Conservation (phyloP, 2,888 invertebrate species). For the Catocala fraxini region DNA sequence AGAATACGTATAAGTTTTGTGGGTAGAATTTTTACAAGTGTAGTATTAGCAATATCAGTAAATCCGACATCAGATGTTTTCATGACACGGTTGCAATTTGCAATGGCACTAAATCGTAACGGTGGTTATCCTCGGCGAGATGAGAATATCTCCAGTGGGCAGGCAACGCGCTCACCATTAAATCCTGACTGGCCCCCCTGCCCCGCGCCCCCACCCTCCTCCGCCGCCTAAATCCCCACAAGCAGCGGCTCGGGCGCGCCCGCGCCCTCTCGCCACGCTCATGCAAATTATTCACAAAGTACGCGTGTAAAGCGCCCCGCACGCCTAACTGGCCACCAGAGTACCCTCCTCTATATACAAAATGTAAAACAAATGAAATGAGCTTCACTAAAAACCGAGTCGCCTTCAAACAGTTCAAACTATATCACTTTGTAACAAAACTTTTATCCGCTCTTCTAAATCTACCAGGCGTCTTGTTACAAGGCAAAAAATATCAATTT, state of each 20-base stretch:
- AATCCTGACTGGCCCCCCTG: conserved; percentile 56
- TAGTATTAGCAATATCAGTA: conserved; percentile 22
- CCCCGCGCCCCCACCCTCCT: conserved; percentile 41
- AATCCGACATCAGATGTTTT: conserved; percentile 51
- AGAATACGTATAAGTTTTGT: conserved; percentile 34
- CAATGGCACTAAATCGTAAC: conserved; percentile 65
- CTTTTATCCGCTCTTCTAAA: conserved; percentile 21
- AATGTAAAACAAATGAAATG: conserved; percentile 57
- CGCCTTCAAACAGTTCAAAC: conserved; percentile 14
- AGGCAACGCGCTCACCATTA: conserved; percentile 65
- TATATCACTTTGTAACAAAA: conserved; percentile 24
- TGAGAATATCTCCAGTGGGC: conserved; percentile 69
- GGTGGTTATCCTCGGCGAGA: conserved; percentile 65
- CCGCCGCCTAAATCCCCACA: conserved; percentile 47
- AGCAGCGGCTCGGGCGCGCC: conserved; percentile 27
- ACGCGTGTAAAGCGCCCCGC: conserved; percentile 67
- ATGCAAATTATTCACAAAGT: conserved; percentile 79
- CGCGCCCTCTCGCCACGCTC: conserved; percentile 52
- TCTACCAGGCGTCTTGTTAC: conserved; percentile 2
- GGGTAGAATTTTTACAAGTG: conserved; percentile 24
- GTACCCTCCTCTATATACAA: conserved; percentile 58
- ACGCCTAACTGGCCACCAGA: conserved; percentile 69
- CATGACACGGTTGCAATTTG: conserved; percentile 61
- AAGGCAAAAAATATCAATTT: conserved; percentile 34
- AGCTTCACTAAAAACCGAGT: conserved; percentile 43